Evolutionary conservation across 2,113 vertebrate species (phyloP).

Genomic region (Hippocampus abdominalis): DNA sequence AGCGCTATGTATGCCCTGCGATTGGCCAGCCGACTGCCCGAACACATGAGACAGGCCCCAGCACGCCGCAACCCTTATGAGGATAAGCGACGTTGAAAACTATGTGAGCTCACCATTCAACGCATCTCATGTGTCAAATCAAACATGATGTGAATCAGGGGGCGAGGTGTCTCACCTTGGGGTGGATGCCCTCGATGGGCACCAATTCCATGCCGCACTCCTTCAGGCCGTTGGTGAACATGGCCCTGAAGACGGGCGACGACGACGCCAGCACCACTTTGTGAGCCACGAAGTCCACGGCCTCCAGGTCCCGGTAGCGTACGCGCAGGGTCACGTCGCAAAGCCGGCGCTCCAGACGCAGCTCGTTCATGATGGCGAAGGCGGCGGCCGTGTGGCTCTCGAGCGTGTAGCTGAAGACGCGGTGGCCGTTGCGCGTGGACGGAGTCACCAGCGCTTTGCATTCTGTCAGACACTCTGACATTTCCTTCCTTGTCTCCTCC

Average conservation of each 20-base stretch:
- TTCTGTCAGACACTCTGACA: constrained; percentile 76
- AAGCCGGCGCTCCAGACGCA: constrained; percentile 82
- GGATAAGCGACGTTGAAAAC: neutral
- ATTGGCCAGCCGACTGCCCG: too few species aligned
- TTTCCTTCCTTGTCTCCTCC: constrained; percentile 54
- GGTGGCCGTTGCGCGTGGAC: constrained; percentile 83
- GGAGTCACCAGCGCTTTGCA: constrained; percentile 90
- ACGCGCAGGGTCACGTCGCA: constrained; percentile 90
- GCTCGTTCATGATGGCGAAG: constrained; percentile 90
- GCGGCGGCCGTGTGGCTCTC: constrained; percentile 88
- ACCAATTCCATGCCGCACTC: constrained; percentile 89
- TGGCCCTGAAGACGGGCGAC: constrained; percentile 90
- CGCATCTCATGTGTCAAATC: neutral
- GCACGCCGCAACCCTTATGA: too few species aligned
- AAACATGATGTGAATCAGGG: neutral
- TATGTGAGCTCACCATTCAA: neutral
- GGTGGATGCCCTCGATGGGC: constrained; percentile 90
- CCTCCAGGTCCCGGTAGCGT: constrained; percentile 76
- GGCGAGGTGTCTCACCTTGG: constrained; percentile 56
- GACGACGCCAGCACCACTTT: constrained; percentile 89
- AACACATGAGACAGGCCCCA: too few species aligned
- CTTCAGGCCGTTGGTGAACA: constrained; percentile 89
- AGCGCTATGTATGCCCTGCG: too few species aligned
- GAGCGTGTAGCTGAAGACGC: constrained; percentile 86
- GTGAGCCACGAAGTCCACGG: constrained; percentile 84